Base-by-base conservation (phyloP, 2,888 invertebrate species). In the Eupithecia vulgata region DNA sequence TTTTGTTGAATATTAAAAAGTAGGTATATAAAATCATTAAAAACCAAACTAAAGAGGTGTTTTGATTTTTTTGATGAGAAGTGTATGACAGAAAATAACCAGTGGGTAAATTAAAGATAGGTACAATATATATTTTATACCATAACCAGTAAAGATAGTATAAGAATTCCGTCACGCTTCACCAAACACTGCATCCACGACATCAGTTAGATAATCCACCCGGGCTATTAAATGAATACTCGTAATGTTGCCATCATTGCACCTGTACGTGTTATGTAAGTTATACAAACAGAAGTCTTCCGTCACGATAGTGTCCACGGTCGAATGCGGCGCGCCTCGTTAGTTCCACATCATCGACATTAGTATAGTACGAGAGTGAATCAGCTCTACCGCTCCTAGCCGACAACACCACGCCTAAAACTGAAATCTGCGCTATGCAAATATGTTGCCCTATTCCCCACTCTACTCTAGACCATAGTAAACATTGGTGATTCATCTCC, bases 331-430 rank as follows among this genome's bases (percentile, higher is more conserved):
- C 80, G 78, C 85, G 87, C 83, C 86, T 81, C 81, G 85, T 88
- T 87, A 86, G 88, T 88, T 88, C 88, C 85, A 88, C 88, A 84
- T 84, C 85, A 87, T 88, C 84, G 89, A 84, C 83, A 78, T 80
- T 85, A 89, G 88, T n/a, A n/a, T n/a, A n/a, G n/a, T n/a, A 89
- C 87, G 89, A 91, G 87, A 90, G 89, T 91, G 91, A 91, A 88
- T 90, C 90, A 89, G 82, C 86, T 80, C 68, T 82, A 72, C 82
- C 86, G 81, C 85, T 85, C 85, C 85, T 81, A 78, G 76, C 82
- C 80, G 79, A 74, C 76, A 67, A 70, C 76, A 76, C 78, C 71
- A 82, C 83, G 78, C 82, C 81, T 79, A 72, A 69, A 65, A 79
- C 76, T 77, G 74, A 40, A 42, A 65, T 74, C 77, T 77, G 77